Conservation (phyloP, 2,888 invertebrate genomes). For the Odontothrips loti region DNA sequence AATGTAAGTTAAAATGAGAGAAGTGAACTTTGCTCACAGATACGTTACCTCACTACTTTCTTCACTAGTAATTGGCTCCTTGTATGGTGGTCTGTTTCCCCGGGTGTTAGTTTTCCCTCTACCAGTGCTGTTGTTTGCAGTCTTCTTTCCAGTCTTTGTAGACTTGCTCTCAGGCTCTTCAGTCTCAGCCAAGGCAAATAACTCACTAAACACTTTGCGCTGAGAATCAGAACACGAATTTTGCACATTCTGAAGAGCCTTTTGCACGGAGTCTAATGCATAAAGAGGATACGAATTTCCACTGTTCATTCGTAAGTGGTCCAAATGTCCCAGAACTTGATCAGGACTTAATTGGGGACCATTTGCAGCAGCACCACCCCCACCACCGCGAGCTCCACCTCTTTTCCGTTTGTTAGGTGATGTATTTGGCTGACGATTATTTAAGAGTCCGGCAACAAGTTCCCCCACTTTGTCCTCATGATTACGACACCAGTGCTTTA, state of each 20-base stretch:
- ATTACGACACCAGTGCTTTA: conserved; percentile 92
- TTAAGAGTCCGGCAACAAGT: conserved; percentile 70
- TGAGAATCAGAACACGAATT: conserved; percentile 82
- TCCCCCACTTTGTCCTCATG: conserved; percentile 84
- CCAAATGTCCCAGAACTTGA: conserved; percentile 84
- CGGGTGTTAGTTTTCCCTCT: conserved; percentile 40
- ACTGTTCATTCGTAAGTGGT: conserved; percentile 77
- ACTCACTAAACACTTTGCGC: conserved; percentile 84
- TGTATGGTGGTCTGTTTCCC: conserved; percentile 43
- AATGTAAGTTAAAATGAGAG: conserved; percentile 35
- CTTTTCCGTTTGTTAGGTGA: conserved; percentile 91
- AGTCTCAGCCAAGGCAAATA: conserved; percentile 85
- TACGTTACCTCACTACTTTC: conserved; percentile 67
- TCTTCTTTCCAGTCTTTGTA: conserved; percentile 46
- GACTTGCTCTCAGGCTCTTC: conserved; percentile 55
- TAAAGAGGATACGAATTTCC: conserved; percentile 53
- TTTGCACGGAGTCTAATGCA: conserved; percentile 85
- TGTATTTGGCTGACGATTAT: conserved; percentile 73
- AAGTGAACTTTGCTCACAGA: conserved; percentile 30
- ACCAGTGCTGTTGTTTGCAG: conserved; percentile 35
- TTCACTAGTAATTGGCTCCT: conserved; percentile 44
- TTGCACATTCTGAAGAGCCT: conserved; percentile 83
- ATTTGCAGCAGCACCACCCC: conserved; percentile 37
- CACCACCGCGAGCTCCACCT: conserved; percentile 38
- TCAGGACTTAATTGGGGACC: conserved; percentile 40